Conservation (phyloP, 2,888 invertebrate species). For the Drosophila parthenogenetica region DNA sequence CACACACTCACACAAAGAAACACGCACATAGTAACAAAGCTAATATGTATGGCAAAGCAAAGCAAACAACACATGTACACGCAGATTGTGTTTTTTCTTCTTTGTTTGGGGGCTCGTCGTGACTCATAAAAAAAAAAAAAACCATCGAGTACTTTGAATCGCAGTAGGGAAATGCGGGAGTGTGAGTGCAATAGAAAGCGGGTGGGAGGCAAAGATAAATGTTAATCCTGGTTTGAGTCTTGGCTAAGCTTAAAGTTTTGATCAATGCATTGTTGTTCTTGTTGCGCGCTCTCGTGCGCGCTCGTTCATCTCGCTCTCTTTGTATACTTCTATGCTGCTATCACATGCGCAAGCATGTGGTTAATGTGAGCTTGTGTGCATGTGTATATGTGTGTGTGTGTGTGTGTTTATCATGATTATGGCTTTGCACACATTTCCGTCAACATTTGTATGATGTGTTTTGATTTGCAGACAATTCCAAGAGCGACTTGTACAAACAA, state of each 20-base stretch:
- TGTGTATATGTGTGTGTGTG: slow-evolving; percentile 15
- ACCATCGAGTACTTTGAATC: neutral
- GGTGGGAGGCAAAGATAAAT: slow-evolving; percentile 6
- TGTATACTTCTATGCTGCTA: slow-evolving; percentile 7
- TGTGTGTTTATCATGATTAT: slow-evolving; percentile 23
- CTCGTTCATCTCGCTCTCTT: neutral
- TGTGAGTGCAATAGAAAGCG: neutral
- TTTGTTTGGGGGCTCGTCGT: slow-evolving; percentile 47
- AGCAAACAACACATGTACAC: slow-evolving; percentile 4
- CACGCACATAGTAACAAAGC: slow-evolving; percentile 15
- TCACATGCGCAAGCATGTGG: slow-evolving; percentile 29
- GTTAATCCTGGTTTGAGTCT: slow-evolving; percentile 27
- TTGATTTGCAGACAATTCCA: slow-evolving; percentile 44
- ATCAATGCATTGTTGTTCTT: slow-evolving; percentile 6
- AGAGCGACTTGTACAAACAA: slow-evolving; percentile 47
- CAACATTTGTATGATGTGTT: slow-evolving; percentile 43
- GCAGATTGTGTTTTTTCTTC: slow-evolving; percentile 17
- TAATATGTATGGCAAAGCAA: slow-evolving; percentile 4
- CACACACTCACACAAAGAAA: slow-evolving; percentile 1
- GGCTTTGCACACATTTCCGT: slow-evolving; percentile 48
- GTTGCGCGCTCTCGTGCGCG: slow-evolving; percentile 1
- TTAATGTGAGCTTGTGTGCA: neutral
- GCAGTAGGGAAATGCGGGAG: neutral
- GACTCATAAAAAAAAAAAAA: slow-evolving; percentile 38
- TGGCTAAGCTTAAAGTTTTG: slow-evolving; percentile 9